Evolutionary conservation across 1,140 invertebrate genomes (phyloP).

Genomic region (Drosophila rufa): DNA sequence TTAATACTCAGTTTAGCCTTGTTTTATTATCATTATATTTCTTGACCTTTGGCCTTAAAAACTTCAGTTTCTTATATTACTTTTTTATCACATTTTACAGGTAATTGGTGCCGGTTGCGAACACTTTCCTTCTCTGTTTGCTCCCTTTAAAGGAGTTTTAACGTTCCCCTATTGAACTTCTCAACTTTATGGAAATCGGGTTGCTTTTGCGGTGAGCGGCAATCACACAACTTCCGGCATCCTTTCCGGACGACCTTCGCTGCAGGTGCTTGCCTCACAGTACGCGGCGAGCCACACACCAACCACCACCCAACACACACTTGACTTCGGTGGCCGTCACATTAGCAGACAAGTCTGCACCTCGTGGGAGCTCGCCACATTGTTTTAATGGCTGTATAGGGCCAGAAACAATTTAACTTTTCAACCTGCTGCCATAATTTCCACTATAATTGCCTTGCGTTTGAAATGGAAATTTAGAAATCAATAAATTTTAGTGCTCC

Average conservation of each 20-base stretch:
- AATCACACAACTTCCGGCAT: conserved; percentile 68
- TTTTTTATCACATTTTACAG: background rate
- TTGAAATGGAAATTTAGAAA: conserved; percentile 57
- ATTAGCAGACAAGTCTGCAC: conserved; percentile 46
- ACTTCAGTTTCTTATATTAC: background rate
- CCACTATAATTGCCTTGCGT: conserved; percentile 49
- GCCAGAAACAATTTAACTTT: conserved; percentile 31
- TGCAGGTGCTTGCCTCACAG: conserved; percentile 32
- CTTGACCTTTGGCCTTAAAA: background rate
- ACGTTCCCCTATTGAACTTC: background rate
- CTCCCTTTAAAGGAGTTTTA: background rate
- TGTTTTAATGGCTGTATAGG: conserved; percentile 30
- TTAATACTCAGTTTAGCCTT: no score
- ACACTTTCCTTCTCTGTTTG: no score
- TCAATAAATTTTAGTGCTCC: conserved; percentile 57
- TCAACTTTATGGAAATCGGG: conserved; percentile 1
- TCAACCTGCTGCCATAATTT: conserved; percentile 52
- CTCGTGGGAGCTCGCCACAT: conserved; percentile 19
- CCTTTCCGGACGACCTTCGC: conserved; percentile 39
- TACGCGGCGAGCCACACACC: background rate
- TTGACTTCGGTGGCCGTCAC: background rate
- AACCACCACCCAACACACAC: conserved; percentile 21
- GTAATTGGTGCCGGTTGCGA: background rate
- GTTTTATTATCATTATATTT: background rate
- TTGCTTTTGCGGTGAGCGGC: conserved; percentile 12